Evolutionary conservation across 2,113 vertebrate genomes (phyloP).

Genomic region (Clarias macrocephalus): DNA sequence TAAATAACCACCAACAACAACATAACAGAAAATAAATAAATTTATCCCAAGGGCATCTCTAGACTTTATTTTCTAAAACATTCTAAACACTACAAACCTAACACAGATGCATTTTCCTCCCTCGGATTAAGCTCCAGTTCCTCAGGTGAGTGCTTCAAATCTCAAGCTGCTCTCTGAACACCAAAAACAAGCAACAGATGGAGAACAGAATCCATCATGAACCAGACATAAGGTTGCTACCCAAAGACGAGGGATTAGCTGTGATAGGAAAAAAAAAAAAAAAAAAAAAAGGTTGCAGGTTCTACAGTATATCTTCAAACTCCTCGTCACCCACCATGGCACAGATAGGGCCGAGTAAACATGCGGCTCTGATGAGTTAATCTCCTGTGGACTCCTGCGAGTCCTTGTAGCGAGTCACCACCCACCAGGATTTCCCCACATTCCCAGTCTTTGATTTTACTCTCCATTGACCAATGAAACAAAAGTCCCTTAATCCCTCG

Average conservation of each 20-base stretch:
- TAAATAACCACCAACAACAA: neutral
- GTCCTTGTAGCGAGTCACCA: constrained; percentile 25
- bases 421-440: constrained; percentile 48
- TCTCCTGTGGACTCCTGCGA: constrained; percentile 9
- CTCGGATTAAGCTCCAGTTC: constrained; percentile 43
- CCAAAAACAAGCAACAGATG: constrained; percentile 56
- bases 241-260: constrained; percentile 41
- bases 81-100: neutral
- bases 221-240: constrained; percentile 40
- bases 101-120: constrained; percentile 30
- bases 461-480: constrained; percentile 53
- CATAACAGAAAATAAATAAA: neutral
- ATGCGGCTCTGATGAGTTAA: constrained; percentile 37
- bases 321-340: too few relatives aligned
- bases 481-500: constrained; percentile 57
- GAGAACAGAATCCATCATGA: constrained; percentile 29
- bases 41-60: neutral
- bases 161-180: constrained; percentile 24
- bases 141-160: constrained; percentile 42
- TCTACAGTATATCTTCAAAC: neutral
- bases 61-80: neutral
- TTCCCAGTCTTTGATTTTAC: constrained; percentile 49
- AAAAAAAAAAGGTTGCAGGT: neutral
- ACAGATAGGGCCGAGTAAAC: neutral
- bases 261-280: neutral